Conservation (phyloP, 2,113 vertebrate genomes). For the Clinocottus analis region DNA sequence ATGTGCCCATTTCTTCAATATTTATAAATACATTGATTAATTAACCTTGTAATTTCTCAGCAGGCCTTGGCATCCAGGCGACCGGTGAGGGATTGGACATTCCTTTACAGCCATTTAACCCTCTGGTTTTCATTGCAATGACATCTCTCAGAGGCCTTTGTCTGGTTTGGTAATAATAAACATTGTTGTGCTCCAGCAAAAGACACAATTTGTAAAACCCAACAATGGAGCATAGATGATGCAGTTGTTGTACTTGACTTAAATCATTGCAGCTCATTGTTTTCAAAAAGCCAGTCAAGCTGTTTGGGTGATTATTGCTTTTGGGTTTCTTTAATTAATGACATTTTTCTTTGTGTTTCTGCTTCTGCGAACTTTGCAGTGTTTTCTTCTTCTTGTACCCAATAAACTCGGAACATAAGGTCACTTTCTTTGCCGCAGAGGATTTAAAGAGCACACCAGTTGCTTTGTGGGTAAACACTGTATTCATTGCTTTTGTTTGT, state of each 20-base stretch:
- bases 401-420: neutral
- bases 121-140: too few species aligned
- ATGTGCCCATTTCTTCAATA: too few species aligned
- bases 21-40: too few species aligned
- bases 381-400: neutral
- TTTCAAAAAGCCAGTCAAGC: neutral
- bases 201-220: neutral
- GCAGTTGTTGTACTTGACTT: neutral
- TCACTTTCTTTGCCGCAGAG: neutral
- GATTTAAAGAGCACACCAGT: neutral
- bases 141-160: too few species aligned
- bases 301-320: neutral
- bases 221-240: neutral
- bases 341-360: neutral
- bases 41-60: too few species aligned
- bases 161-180: too few species aligned
- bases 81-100: too few species aligned
- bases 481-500: neutral
- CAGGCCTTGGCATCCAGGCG: too few species aligned
- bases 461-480: neutral
- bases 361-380: neutral
- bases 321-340: neutral
- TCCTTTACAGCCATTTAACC: too few species aligned
- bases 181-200: too few species aligned
- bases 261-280: neutral